phyloP scores from a whole-genome alignment of 2,888 invertebrate genomes.

The Synergus laeviventris region DNA sequence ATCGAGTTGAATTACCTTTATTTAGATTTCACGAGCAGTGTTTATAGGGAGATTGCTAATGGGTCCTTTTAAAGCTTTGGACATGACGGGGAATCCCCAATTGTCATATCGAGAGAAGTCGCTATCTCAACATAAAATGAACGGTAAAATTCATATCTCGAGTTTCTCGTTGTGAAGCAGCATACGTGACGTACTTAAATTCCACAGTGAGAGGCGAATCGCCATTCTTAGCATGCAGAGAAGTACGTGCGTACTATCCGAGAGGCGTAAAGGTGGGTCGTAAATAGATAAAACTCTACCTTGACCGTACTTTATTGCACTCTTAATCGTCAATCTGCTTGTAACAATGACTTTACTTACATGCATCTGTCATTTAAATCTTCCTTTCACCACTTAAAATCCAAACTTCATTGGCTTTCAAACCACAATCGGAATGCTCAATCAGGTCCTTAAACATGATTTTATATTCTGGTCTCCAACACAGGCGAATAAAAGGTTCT shows the following conservation, averaged over 20 bases:
- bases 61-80: not conserved
- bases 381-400: not conserved
- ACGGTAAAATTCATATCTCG: conserved; percentile 52
- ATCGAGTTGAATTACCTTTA: not conserved
- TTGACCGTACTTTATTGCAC: conserved; percentile 51
- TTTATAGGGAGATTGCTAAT: not conserved
- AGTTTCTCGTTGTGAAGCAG: conserved; percentile 47
- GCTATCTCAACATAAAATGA: conserved; percentile 21
- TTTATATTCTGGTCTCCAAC: not conserved
- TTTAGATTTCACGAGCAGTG: too few relatives aligned
- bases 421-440: not conserved
- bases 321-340: conserved; percentile 44
- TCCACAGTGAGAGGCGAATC: conserved; percentile 55
- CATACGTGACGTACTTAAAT: conserved; percentile 53
- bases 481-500: too few relatives aligned
- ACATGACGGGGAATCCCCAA: not conserved
- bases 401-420: not conserved
- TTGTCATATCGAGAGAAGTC: conserved; percentile 23
- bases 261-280: conserved; percentile 57
- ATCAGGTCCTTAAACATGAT: not conserved
- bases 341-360: conserved; percentile 27
- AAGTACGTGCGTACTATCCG: conserved; percentile 57
- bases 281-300: conserved; percentile 58
- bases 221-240: conserved; percentile 59
- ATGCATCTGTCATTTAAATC: conserved; percentile 19